Evolutionary conservation across 2,113 vertebrate genomes (phyloP).

Genomic region (Felis chaus): DNA sequence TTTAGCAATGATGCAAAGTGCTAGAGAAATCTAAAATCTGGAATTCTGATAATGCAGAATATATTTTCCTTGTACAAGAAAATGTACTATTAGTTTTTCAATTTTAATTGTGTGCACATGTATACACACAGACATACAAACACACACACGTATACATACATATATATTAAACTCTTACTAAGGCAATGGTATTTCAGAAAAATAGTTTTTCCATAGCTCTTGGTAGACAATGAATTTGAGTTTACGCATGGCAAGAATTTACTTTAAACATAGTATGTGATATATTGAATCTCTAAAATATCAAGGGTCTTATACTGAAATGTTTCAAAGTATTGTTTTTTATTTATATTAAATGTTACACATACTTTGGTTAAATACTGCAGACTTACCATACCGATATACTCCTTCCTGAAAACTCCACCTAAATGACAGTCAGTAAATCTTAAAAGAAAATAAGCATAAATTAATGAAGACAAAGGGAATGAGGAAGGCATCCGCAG

Average conservation of each 20-base stretch:
- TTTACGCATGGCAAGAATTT: background rate
- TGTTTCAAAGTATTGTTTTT: background rate
- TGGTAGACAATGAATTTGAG: background rate
- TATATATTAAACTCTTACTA: background rate
- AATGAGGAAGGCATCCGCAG: background rate
- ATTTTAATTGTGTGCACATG: background rate
- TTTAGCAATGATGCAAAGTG: background rate
- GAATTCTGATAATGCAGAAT: background rate
- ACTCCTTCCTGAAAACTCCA: background rate
- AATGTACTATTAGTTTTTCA: background rate
- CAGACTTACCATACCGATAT: background rate
- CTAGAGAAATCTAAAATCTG: background rate
- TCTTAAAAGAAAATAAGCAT: background rate
- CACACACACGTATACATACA: background rate
- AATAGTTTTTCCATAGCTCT: background rate
- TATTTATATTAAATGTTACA: background rate
- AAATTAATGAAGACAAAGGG: background rate
- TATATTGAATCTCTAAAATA: background rate
- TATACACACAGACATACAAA: background rate
- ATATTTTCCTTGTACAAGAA: background rate
- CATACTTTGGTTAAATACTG: background rate
- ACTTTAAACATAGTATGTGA: slow-evolving; percentile 14
- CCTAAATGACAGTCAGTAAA: background rate
- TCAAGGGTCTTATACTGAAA: background rate
- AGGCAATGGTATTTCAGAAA: background rate